Base-by-base conservation (phyloP, 2,113 vertebrate genomes). In the Macaca nemestrina region DNA sequence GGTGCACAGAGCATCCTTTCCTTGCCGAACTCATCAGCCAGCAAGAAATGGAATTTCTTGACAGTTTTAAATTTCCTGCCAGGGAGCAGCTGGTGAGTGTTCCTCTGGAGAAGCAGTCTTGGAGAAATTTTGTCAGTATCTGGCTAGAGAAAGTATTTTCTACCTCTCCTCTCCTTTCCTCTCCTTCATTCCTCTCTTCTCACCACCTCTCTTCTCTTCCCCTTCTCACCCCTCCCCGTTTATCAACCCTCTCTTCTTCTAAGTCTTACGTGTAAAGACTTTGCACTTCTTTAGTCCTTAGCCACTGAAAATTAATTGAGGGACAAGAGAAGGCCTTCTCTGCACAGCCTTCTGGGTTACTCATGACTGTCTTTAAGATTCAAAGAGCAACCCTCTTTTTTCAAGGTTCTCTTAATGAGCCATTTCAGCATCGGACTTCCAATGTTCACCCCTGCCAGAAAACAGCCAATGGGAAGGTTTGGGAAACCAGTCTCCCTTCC, bases 1-100 rank as follows among this genome's bases (percentile, higher is more conserved):
- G 43, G 76, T 5, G 0, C 45, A 5, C 43, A 27, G 18, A 88
- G 81, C 83, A 64, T 73, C 61, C 76, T 27, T 85, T 92, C 70
- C 84, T 90, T 79, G 87, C 86, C 0, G 35, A 96, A 96, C 84
- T 90, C 92, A 90, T 97, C 96, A 97, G 80, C 90, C 78, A 64
- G 92, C 84, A 96, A 80, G 96, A 97, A 97, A 97, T 97, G 94
- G 92, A 96, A 92, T 38, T 95, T 96, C 96, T 96, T 97, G 98
- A 96, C 96, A 94, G 96, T 94, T 95, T 96, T 70, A 93, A 93
- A 64, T 96, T 97, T 96, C 84, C 85, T 98, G 87, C 96, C 90
- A 97, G 88, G 80, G 84, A 97, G 88, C 98, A 97, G 96, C 97
- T 97, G 96, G 96, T 90, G 73, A 90, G 88, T 76, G 57, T 84